Base-by-base conservation (phyloP, 1,140 invertebrate species). In the Phymorhynchus buccinoides region DNA sequence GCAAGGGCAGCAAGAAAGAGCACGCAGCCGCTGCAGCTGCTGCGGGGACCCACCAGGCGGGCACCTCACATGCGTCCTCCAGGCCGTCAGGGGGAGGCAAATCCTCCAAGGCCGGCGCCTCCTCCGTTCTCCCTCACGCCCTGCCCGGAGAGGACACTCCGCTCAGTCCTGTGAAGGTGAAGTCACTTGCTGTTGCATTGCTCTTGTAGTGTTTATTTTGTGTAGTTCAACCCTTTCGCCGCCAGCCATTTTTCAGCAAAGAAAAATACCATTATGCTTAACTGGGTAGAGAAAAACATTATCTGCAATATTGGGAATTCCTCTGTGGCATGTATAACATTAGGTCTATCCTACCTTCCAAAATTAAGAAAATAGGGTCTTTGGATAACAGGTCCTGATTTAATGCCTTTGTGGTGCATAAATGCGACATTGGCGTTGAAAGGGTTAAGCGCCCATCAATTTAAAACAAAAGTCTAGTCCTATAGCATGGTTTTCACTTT, bases 241-340 rank as follows among this genome's bases (percentile, higher is more conserved):
- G 6, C 9, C 7, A 12, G 66, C 7, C 27, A n/a, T n/a, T n/a
- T n/a, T n/a, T n/a, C n/a, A n/a, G n/a, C n/a, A n/a, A n/a, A n/a
- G n/a, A n/a, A n/a, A n/a, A n/a, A n/a, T n/a, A n/a, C n/a, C n/a
- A n/a, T n/a, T n/a, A n/a, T n/a, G n/a, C n/a, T n/a, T n/a, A n/a
- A n/a, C n/a, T n/a, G n/a, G n/a, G n/a, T n/a, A n/a, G n/a, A n/a
- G n/a, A n/a, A n/a, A n/a, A n/a, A n/a, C n/a, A n/a, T 71, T 22
- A 44, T 32, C 30, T 80, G 18, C 48, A 6, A 44, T 2, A 48
- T 7, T 32, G 98, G 0, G 98, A 99, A 92, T 98, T 97, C 90
- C 94, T 99, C 9, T 96, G 96, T 37, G 97, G 97, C 88, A 98
- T 99, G 90, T 98, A 98, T 0, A 96, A 97, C 93, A n/a, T n/a